A percentile compares a stretch with the other conserved stretches of the same genome.
These are phyloP conservation scores for Halictus rubicundus DNA, from an alignment of 1,140 invertebrate species.

Conservation along the genomic window DNA sequence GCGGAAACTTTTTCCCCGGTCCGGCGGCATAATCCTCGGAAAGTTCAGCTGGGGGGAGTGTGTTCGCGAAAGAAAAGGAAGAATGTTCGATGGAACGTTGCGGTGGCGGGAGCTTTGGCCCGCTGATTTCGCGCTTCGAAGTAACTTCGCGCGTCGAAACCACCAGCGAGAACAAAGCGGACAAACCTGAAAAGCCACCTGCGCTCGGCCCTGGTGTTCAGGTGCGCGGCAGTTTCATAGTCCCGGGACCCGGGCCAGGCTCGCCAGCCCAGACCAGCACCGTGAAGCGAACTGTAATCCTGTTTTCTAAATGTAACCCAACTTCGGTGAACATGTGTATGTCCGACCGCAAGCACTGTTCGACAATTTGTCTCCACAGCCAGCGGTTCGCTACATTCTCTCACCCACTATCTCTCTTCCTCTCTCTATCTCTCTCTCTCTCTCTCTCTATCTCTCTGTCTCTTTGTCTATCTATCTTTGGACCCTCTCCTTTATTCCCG, in stretches of 20 bases:
- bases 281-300: conserved; percentile 75
- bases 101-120: background rate
- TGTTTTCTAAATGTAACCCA: conserved; percentile 77
- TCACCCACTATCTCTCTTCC: background rate
- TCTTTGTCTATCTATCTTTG: background rate
- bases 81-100: background rate
- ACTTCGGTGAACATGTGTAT: conserved; percentile 74
- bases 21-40: too few relatives aligned
- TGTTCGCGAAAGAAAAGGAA: background rate
- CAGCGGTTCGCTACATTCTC: conserved; percentile 45
- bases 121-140: conserved; percentile 19
- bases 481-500: background rate
- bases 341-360: conserved; percentile 74
- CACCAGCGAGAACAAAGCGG: conserved; percentile 26
- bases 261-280: conserved; percentile 7
- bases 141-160: conserved; percentile 19
- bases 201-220: conserved; percentile 51
- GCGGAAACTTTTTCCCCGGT: background rate
- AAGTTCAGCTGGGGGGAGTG: background rate
- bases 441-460: background rate
- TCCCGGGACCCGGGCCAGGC: conserved; percentile 54
- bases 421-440: background rate
- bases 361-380: conserved; percentile 73
- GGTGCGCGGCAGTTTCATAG: conserved; percentile 65
- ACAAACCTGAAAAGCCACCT: conserved; percentile 57